phyloP scores from a whole-genome alignment of 2,113 vertebrate species.

The Spilogale gracilis region DNA sequence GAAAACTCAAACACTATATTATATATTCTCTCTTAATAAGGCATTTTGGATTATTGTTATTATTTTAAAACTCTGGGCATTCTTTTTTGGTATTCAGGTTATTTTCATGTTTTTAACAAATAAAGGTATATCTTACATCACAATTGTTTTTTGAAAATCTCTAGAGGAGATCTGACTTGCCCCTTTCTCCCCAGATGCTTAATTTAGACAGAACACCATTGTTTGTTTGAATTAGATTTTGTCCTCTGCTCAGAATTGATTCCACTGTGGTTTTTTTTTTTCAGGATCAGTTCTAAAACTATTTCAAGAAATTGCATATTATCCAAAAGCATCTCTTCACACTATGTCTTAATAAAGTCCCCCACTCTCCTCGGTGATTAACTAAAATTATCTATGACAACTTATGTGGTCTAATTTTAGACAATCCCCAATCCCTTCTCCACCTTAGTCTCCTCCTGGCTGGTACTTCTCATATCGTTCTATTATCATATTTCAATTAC shows the following conservation, averaged over 20 bases:
- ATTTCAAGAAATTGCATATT: conserved; percentile 58
- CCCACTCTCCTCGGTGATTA: conserved; percentile 1
- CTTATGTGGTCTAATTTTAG: conserved; percentile 40
- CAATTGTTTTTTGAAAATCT: conserved; percentile 2
- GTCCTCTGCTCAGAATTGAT: conserved; percentile 42
- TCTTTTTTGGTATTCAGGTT: conserved; percentile 26
- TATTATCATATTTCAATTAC: conserved; percentile 64
- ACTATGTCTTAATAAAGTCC: conserved; percentile 61
- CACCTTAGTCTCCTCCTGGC: conserved; percentile 50
- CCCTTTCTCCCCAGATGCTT: conserved; percentile 41
- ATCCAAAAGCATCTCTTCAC: conserved; percentile 56
- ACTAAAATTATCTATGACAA: conserved; percentile 1
- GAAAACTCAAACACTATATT: conserved; percentile 8
- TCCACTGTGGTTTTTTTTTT: not conserved
- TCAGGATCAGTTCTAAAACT: conserved; percentile 35
- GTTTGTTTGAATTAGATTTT: conserved; percentile 54
- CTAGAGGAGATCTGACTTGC: conserved; percentile 29
- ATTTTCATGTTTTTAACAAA: conserved; percentile 51
- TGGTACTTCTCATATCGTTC: conserved; percentile 59
- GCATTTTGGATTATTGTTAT: not conserved
- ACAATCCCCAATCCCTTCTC: conserved; percentile 22
- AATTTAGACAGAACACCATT: conserved; percentile 28
- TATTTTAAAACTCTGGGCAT: conserved; percentile 52
- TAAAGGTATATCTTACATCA: conserved; percentile 55
- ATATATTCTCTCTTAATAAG: conserved; percentile 20